Evolutionary conservation across 2,797 vertebrate species (phyloP), one percentile per base, ranked within the genome.

Genomic region (Vireo griseus): DNA sequence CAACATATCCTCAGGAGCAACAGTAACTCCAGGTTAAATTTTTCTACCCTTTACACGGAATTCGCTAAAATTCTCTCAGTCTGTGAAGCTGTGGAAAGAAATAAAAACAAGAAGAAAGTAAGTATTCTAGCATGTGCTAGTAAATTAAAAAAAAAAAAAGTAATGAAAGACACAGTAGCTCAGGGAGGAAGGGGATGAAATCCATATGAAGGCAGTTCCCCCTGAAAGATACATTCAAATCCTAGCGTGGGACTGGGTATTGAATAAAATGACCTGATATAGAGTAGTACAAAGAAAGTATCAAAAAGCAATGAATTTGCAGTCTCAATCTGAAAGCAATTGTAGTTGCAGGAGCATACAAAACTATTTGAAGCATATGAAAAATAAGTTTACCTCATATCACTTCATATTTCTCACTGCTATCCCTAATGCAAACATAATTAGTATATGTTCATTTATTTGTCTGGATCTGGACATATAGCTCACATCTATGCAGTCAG

Each of bases 211-310:
- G 5, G 6, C 13, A 50, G 4, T 2, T 82, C 14, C 24, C 40
- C 55, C 9, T 19, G 33, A 79, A 82, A 82, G 9, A 8, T 45
- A 31, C n/a, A 51, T 44, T 85, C 19, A 90, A 59, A 71, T 51
- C 42, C 11, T 52, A 28, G 9, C 1, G 0, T 8, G 2, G 9
- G 33, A 62, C 4, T 45, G 7, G 6, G 4, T 69, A n/a, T 50
- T 0, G 0, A 73, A 73, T 71, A 54, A 89, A 89, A 89, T 33
- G 1, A 10, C 6, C 29, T 15, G 4, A 26, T 62, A 75, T 3
- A 26, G 15, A 68, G 13, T 25, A 61, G 2, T 37, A 28, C 5
- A 54, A 66, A 63, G 4, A 65, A 89, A 55, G 3, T 19, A 52
- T 37, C 19, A 48, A 55, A 86, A 84, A 69, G 0, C 2, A 47